These are phyloP conservation scores for Accipiter virgatus DNA, from an alignment of 2,113 vertebrate genomes.

Conservation along the genomic window DNA sequence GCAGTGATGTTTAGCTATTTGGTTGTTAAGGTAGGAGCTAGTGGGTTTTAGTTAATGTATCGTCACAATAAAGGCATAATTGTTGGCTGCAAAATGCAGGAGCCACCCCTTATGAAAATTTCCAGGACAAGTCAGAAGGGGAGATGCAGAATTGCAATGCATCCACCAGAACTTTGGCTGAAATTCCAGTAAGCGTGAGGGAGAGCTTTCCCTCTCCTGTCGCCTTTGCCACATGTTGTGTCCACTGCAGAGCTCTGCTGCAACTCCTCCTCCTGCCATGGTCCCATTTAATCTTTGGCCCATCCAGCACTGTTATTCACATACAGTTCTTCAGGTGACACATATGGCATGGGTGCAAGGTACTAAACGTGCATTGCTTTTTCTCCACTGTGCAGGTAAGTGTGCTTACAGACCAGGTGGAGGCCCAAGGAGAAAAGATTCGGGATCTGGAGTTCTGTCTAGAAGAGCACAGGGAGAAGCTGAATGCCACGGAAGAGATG, in stretches of 20 bases:
- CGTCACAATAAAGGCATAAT: background rate
- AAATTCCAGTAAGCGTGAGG: background rate
- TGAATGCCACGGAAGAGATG: constrained; percentile 95
- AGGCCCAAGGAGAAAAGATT: constrained; percentile 98
- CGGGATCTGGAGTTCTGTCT: constrained; percentile 93
- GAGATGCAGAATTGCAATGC: background rate
- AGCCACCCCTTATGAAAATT: background rate
- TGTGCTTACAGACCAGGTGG: constrained; percentile 96
- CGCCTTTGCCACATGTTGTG: background rate
- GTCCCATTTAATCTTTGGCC: background rate
- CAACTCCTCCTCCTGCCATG: background rate
- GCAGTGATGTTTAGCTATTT: background rate
- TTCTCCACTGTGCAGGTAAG: constrained; percentile 81
- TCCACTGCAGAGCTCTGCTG: background rate
- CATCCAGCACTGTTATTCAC: background rate
- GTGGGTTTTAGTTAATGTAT: background rate
- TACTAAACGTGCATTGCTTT: background rate
- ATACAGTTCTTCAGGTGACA: background rate
- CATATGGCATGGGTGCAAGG: background rate
- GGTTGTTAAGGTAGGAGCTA: background rate
- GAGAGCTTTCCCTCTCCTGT: background rate
- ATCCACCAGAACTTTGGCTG: background rate
- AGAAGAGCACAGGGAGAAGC: constrained; percentile 94
- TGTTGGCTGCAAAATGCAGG: background rate
- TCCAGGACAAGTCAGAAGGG: background rate